Conservation (phyloP, 2,113 vertebrate genomes). For the Dendropsophus ebraccatus region DNA sequence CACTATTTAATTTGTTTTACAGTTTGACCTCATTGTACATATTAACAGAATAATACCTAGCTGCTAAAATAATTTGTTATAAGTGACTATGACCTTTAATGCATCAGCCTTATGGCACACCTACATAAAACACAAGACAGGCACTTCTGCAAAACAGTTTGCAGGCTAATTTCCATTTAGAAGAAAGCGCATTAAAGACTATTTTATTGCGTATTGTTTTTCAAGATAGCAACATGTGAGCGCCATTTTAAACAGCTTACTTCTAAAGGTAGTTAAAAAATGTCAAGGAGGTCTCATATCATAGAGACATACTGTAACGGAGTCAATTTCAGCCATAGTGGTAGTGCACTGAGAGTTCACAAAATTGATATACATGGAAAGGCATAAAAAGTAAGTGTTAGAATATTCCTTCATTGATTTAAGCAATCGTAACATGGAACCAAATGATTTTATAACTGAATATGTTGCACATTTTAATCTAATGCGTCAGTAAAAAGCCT, state of each 20-base stretch:
- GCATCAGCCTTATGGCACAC: slow-evolving; percentile 19
- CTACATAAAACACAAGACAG: slow-evolving; percentile 8
- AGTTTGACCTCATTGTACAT: slow-evolving; percentile 37
- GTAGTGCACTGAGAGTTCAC: neutral
- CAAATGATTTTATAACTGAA: neutral
- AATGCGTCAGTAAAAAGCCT: too few relatives aligned
- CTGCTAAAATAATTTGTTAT: slow-evolving; percentile 42
- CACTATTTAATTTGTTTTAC: slow-evolving; percentile 56
- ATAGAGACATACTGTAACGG: neutral
- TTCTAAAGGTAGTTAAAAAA: slow-evolving; percentile 12
- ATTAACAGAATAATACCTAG: slow-evolving; percentile 38
- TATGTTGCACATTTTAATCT: too few relatives aligned
- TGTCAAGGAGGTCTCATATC: neutral
- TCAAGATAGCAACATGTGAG: slow-evolving; percentile 25
- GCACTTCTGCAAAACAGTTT: neutral
- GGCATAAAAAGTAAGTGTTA: too few relatives aligned
- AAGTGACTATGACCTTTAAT: slow-evolving; percentile 45
- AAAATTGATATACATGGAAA: too few relatives aligned
- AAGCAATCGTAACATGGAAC: neutral
- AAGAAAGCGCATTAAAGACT: slow-evolving; percentile 10
- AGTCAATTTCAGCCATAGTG: neutral
- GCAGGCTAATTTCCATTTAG: slow-evolving; percentile 35
- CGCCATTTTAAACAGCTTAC: slow-evolving; percentile 18
- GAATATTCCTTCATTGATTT: neutral
- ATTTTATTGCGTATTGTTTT: slow-evolving; percentile 35